A percentile compares a stretch with the other conserved stretches of the same genome.
These are phyloP conservation scores for Mustelus asterias DNA, from an alignment of 2,113 vertebrate species.

Conservation along the genomic window DNA sequence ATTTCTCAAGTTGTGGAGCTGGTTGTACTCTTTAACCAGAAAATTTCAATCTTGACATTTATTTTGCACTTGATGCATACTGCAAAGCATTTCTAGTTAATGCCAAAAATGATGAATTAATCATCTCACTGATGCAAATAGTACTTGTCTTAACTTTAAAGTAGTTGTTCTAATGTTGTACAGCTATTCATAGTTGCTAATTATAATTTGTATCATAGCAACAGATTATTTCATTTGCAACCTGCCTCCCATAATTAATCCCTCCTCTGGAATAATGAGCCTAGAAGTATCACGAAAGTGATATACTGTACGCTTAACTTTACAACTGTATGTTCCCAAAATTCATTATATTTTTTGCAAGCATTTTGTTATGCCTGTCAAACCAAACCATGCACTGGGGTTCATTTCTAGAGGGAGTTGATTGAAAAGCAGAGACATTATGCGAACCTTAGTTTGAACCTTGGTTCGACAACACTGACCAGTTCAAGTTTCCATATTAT, in stretches of 20 bases:
- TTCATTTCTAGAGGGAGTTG: background rate
- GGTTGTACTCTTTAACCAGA: background rate
- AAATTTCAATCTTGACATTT: background rate
- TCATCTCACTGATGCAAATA: background rate
- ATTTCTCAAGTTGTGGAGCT: background rate
- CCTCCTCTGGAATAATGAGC: background rate
- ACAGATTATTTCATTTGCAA: constrained; percentile 3
- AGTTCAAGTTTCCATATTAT: background rate
- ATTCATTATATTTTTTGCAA: background rate
- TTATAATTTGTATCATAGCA: background rate
- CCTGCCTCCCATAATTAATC: background rate
- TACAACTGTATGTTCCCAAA: background rate
- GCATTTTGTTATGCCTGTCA: background rate
- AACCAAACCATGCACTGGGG: background rate
- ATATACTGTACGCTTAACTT: background rate
- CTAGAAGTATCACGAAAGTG: background rate
- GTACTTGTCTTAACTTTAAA: background rate
- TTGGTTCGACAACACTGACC: no score
- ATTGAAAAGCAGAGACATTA: no score
- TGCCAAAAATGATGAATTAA: background rate
- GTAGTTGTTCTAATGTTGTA: background rate
- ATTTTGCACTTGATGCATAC: background rate
- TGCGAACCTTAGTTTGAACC: no score
- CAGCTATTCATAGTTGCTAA: background rate
- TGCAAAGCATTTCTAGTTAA: background rate